Conservation (phyloP, 2,797 vertebrate genomes). For the Glyptemys insculpta region DNA sequence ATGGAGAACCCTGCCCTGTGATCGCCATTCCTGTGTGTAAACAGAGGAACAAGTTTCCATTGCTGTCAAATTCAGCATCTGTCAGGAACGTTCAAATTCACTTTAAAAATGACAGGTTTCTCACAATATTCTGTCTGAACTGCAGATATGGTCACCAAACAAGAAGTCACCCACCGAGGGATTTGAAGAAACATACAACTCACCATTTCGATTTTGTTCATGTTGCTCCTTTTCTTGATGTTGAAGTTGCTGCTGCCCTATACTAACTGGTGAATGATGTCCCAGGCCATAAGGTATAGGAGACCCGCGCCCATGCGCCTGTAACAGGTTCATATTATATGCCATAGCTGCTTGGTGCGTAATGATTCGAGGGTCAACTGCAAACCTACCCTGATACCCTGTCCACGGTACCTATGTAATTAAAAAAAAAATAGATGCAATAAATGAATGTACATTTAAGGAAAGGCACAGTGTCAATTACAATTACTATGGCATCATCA, state of each 20-base stretch:
- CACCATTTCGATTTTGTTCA: constrained; percentile 92
- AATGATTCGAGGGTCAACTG: constrained; percentile 96
- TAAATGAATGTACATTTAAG: neutral
- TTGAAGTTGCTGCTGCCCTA: constrained; percentile 84
- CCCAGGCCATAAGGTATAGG: constrained; percentile 93
- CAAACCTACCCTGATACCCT: constrained; percentile 96
- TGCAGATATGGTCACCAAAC: neutral
- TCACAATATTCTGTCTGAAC: neutral
- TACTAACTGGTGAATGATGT: constrained; percentile 92
- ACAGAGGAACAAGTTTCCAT: neutral
- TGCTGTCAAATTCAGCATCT: neutral
- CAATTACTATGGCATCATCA: neutral
- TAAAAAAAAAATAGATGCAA: neutral
- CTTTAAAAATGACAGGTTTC: neutral
- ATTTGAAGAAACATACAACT: neutral
- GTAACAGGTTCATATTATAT: constrained; percentile 97
- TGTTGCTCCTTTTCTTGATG: constrained; percentile 93
- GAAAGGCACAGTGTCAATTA: neutral
- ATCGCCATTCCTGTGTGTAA: neutral
- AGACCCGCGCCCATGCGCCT: constrained; percentile 93
- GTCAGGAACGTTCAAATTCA: neutral
- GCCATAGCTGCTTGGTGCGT: constrained; percentile 96
- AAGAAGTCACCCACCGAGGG: neutral
- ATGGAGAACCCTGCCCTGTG: neutral
- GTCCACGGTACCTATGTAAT: constrained; percentile 92